Evolutionary conservation across 2,888 invertebrate species (phyloP).

Genomic region (Dromius quadrimaculatus): DNA sequence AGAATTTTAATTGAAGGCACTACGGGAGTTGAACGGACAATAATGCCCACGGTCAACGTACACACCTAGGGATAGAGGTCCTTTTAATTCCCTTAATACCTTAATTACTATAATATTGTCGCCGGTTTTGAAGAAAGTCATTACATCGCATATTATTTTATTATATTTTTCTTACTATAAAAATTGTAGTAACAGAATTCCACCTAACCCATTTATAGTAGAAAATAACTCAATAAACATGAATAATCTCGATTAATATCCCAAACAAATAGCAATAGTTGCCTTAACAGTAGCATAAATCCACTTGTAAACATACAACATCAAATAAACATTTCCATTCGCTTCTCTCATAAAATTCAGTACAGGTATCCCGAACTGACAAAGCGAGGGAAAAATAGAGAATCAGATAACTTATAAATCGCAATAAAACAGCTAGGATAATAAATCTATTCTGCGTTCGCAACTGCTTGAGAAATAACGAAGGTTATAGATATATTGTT

Average conservation of each 20-base stretch:
- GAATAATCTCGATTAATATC: constrained; percentile 3
- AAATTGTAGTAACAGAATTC: background rate
- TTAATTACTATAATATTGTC: too few relatives aligned
- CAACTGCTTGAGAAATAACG: too few relatives aligned
- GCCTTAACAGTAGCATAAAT: constrained; percentile 25
- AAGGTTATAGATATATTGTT: too few relatives aligned
- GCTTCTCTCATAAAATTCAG: background rate
- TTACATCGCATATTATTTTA: too few relatives aligned
- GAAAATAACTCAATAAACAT: constrained; percentile 14
- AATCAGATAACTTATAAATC: constrained; percentile 33
- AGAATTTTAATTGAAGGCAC: too few relatives aligned
- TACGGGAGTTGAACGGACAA: too few relatives aligned
- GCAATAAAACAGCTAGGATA: constrained; percentile 25
- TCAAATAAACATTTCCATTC: constrained; percentile 26
- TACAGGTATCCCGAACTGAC: background rate
- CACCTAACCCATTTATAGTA: background rate
- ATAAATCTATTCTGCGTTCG: constrained; percentile 14
- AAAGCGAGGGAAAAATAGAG: background rate
- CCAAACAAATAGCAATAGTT: constrained; percentile 3
- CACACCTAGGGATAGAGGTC: too few relatives aligned
- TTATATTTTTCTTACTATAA: too few relatives aligned
- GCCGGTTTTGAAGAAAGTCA: too few relatives aligned
- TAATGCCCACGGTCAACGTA: too few relatives aligned
- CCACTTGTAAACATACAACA: constrained; percentile 19
- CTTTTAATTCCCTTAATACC: too few relatives aligned